Evolutionary conservation across 2,797 vertebrate species (phyloP).

Genomic region (Coreius guichenoti): DNA sequence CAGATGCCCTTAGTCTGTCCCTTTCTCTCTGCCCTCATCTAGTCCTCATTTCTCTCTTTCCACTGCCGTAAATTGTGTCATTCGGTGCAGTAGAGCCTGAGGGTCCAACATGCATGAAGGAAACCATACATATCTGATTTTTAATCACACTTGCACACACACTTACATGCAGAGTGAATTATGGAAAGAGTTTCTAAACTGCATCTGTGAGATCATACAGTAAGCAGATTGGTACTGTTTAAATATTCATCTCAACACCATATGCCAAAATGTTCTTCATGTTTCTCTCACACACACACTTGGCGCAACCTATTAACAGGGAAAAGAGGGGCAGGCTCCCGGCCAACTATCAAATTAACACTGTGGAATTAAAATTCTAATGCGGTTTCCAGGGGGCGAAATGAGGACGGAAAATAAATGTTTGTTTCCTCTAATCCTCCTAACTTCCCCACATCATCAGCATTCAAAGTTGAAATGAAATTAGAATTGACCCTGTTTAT

Average conservation of each 20-base stretch:
- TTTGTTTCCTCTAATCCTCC: constrained; percentile 34
- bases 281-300: constrained; percentile 30
- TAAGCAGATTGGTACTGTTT: constrained; percentile 51
- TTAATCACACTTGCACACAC: constrained; percentile 9
- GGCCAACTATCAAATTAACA: constrained; percentile 74
- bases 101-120: background rate
- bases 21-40: constrained; percentile 20
- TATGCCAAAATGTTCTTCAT: constrained; percentile 46
- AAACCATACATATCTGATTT: constrained; percentile 9
- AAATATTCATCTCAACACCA: constrained; percentile 49
- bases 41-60: background rate
- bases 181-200: constrained; percentile 30
- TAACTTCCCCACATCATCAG: background rate
- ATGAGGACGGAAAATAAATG: constrained; percentile 45
- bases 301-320: constrained; percentile 41
- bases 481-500: constrained; percentile 21
- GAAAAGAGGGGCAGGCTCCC: constrained; percentile 60
- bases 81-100: background rate
- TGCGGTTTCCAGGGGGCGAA: constrained; percentile 63
- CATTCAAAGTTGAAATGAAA: constrained; percentile 15
- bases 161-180: constrained; percentile 11
- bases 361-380: constrained; percentile 71
- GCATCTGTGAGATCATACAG: constrained; percentile 37
- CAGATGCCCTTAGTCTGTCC: background rate
- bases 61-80: background rate